Evolutionary conservation across 2,888 invertebrate species (phyloP).

Genomic region (Macrosoma leucophasiata): DNA sequence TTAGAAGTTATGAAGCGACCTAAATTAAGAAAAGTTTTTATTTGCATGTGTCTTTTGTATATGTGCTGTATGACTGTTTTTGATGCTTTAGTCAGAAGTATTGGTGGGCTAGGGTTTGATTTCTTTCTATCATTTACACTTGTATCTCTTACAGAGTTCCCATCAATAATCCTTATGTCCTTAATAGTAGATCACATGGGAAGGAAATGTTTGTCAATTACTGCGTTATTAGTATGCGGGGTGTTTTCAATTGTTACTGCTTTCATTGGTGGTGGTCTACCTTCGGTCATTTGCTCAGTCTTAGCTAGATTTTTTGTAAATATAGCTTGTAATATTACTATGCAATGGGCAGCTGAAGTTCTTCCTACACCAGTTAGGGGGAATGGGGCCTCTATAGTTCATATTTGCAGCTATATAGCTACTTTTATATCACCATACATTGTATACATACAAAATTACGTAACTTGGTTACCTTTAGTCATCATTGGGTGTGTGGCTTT

Average conservation of each 20-base stretch:
- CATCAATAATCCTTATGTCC: conserved; percentile 44
- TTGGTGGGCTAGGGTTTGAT: conserved; percentile 44
- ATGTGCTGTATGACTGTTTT: conserved; percentile 43
- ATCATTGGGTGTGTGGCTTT: conserved; percentile 37
- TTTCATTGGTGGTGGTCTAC: conserved; percentile 38
- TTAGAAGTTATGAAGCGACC: conserved; percentile 40
- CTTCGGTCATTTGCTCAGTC: conserved; percentile 48
- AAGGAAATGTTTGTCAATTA: conserved; percentile 40
- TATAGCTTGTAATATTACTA: conserved; percentile 39
- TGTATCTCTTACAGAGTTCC: conserved; percentile 51
- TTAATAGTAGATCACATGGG: conserved; percentile 48
- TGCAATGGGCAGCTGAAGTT: conserved; percentile 55
- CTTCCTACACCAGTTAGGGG: conserved; percentile 53
- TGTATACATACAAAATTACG: conserved; percentile 43
- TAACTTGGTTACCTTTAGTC: conserved; percentile 46
- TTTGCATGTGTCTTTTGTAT: conserved; percentile 42
- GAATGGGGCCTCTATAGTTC: conserved; percentile 44
- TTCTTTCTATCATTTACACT: conserved; percentile 55
- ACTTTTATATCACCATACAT: conserved; percentile 52
- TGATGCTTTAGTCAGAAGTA: conserved; percentile 47
- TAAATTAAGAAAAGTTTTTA: conserved; percentile 37
- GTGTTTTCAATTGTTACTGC: conserved; percentile 42
- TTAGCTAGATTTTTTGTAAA: conserved; percentile 49
- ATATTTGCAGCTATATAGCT: conserved; percentile 46
- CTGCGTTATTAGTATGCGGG: conserved; percentile 30